A percentile compares a stretch with the other conserved stretches of the same genome.
Evolutionary conservation across 2,113 vertebrate genomes (phyloP).

Genomic region (Oreotrochilus melanogaster): DNA sequence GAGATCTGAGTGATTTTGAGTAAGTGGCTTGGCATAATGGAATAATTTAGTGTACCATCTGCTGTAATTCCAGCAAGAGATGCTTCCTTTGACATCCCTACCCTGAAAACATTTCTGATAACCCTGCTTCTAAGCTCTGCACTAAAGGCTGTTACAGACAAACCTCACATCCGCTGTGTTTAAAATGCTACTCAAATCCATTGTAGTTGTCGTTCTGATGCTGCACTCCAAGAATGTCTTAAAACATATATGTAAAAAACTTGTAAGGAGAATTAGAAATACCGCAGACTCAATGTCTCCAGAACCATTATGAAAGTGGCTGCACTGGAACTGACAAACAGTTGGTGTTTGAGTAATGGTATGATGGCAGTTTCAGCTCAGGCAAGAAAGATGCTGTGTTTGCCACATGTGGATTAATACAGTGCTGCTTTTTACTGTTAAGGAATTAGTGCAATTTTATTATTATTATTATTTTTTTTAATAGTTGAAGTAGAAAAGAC

Average conservation of each 20-base stretch:
- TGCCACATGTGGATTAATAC: constrained; percentile 56
- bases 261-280: constrained; percentile 29
- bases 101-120: not conserved
- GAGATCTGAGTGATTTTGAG: not conserved
- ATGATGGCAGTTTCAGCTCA: constrained; percentile 27
- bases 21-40: not conserved
- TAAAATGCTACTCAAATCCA: not conserved
- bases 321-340: constrained; percentile 9
- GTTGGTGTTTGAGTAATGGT: constrained; percentile 23
- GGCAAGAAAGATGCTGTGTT: constrained; percentile 28
- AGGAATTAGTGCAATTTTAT: not conserved
- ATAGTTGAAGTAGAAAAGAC: constrained; percentile 42
- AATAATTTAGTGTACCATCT: not conserved
- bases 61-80: not conserved
- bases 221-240: not conserved
- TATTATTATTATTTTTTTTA: not conserved
- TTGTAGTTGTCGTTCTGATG: not conserved
- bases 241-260: constrained; percentile 6
- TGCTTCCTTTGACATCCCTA: not conserved
- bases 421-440: constrained; percentile 33
- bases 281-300: constrained; percentile 37
- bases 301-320: not conserved
- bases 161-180: not conserved
- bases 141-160: not conserved
- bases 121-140: not conserved